phyloP scores from a whole-genome alignment of 2,888 invertebrate species.

The Heliconius erato region DNA sequence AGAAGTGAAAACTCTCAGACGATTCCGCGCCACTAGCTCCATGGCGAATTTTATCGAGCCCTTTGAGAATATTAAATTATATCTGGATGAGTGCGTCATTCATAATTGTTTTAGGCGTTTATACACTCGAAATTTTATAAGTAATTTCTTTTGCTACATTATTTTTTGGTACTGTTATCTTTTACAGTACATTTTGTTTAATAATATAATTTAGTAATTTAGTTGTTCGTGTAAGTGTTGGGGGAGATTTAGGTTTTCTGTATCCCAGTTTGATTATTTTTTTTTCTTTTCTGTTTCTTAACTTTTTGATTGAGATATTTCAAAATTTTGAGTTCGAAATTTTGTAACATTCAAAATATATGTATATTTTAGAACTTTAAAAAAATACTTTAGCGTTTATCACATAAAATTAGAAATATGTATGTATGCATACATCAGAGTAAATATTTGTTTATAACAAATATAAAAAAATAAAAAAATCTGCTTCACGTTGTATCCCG shows the following conservation, averaged over 20 bases:
- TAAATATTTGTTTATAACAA: neutral
- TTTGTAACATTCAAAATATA: too few relatives aligned
- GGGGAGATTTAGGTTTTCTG: neutral
- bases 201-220: neutral
- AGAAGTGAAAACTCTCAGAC: slow-evolving; percentile 66
- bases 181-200: neutral
- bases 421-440: too few relatives aligned
- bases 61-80: slow-evolving; percentile 55
- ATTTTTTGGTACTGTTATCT: neutral
- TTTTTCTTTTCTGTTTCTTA: neutral
- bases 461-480: neutral
- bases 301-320: neutral
- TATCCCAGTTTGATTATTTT: neutral
- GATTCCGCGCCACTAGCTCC: slow-evolving; percentile 72
- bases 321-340: too few relatives aligned
- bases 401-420: too few relatives aligned
- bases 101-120: slow-evolving; percentile 38
- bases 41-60: slow-evolving; percentile 76
- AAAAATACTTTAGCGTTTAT: too few relatives aligned
- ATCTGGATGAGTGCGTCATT: slow-evolving; percentile 51
- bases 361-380: too few relatives aligned
- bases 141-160: slow-evolving; percentile 1
- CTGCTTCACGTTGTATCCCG: too few relatives aligned
- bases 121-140: slow-evolving; percentile 21
- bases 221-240: neutral